Evolutionary conservation across 2,113 vertebrate genomes (phyloP), one percentile per base, ranked within the genome.

Genomic region (Atherinomorus stipes): DNA sequence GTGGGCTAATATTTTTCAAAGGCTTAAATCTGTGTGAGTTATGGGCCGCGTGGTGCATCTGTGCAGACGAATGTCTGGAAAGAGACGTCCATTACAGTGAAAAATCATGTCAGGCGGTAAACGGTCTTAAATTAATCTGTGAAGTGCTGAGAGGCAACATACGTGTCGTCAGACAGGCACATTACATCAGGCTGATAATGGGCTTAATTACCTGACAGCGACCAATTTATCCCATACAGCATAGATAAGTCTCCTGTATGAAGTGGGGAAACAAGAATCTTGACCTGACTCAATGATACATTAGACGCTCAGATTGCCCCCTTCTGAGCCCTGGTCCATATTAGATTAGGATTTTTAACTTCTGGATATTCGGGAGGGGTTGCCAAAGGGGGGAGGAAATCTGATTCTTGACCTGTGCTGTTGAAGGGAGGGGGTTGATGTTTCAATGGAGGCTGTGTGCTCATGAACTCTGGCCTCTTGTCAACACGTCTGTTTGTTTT

Each of bases 401-500:
- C 42, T 71, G 89, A 91, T 81, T 87, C 89, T 62, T 76, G 80
- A 88, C 89, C 65, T 50, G 49, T 53, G 80, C 64, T 76, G 76
- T 63, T 53, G 52, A 76, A 75, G 64, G 31, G 50, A 65, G 23
- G 26, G 34, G 42, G 63, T 50, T 80, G 81, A 84, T 76, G 76
- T 87, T 90, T 84, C 86, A 88, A 77, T 88, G 87, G 85, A 64
- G 76, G 68, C 85, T 81, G 68, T 88, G 85, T 89, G 84, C 89
- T 87, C 85, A 79, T 91, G 89, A 91, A 89, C 90, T 87, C 81
- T 90, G 87, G 57, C 91, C 89, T 71, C 85, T 71, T 85, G 87
- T 93, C 90, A 92, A 84, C 87, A 78, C 42, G 79, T 77, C 82
- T 86, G 88, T 92, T 93, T 93, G 91, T 91, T 88, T 91, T 90